Percentiles rank a stretch among this genome's conserved stretches.
Conservation (phyloP, 2,113 vertebrate species). For the Natator depressus region DNA sequence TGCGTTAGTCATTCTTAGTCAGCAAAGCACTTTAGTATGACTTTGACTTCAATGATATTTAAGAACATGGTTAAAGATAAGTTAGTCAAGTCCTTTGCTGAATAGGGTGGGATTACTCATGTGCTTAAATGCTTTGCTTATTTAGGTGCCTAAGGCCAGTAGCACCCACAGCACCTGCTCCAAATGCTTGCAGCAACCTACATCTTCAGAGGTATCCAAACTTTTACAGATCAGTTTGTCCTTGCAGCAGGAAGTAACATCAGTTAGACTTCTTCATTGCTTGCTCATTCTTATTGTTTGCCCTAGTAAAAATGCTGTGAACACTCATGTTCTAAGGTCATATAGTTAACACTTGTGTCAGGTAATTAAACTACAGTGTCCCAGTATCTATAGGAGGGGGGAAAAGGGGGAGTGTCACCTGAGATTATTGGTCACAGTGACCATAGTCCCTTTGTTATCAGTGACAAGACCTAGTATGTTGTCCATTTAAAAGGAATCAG, state of each 20-base stretch:
- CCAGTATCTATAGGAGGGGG: background rate
- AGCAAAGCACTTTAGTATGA: background rate
- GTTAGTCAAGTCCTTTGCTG: background rate
- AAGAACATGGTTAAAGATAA: background rate
- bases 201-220: background rate
- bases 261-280: background rate
- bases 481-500: background rate
- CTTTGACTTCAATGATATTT: background rate
- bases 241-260: constrained; percentile 6
- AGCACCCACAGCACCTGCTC: background rate
- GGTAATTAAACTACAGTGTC: background rate
- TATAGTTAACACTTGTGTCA: background rate
- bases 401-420: background rate
- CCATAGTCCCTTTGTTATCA: background rate
- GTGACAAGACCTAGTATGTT: background rate
- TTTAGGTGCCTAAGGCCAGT: background rate
- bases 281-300: background rate
- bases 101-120: background rate
- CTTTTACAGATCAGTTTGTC: constrained; percentile 1
- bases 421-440: constrained; percentile 43
- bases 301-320: background rate
- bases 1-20: background rate
- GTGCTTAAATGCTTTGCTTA: background rate
- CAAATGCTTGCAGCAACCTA: background rate
- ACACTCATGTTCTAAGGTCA: background rate